Conservation (phyloP, 2,797 vertebrate genomes). For the Hozukius guyotensis region DNA sequence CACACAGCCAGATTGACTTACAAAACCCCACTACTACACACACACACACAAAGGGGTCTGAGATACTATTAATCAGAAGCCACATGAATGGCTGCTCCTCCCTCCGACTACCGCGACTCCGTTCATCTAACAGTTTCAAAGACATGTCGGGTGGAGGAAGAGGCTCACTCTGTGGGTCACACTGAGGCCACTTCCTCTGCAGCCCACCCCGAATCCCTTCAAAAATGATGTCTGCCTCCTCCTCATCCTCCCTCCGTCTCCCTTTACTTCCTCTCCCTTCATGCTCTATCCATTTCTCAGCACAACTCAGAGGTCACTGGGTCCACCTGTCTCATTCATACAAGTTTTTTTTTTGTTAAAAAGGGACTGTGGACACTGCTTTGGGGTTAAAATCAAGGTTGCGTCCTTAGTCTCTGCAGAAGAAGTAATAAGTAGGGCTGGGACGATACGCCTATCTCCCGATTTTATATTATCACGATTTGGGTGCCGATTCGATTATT, state of each 20-base stretch:
- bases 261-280: conserved; percentile 51
- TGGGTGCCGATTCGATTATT: no score
- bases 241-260: conserved; percentile 41
- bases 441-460: no score
- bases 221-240: conserved; percentile 38
- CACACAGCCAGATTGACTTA: conserved; percentile 28
- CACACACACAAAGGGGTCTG: conserved; percentile 29
- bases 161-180: conserved; percentile 61
- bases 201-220: conserved; percentile 51
- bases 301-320: conserved; percentile 7
- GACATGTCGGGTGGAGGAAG: conserved; percentile 53
- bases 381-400: not conserved
- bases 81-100: conserved; percentile 66
- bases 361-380: not conserved
- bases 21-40: not conserved
- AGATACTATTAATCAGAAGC: conserved; percentile 63
- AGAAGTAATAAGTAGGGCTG: not conserved
- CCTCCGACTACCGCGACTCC: conserved; percentile 41
- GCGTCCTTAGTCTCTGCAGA: not conserved
- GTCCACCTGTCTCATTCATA: conserved; percentile 8
- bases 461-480: no score
- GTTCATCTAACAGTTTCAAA: conserved; percentile 72
- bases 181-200: conserved; percentile 74
- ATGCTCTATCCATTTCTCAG: conserved; percentile 40
- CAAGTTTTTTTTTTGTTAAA: conserved; percentile 2